phyloP scores from a whole-genome alignment of 2,797 vertebrate species.

The Centropyge bicolor region DNA sequence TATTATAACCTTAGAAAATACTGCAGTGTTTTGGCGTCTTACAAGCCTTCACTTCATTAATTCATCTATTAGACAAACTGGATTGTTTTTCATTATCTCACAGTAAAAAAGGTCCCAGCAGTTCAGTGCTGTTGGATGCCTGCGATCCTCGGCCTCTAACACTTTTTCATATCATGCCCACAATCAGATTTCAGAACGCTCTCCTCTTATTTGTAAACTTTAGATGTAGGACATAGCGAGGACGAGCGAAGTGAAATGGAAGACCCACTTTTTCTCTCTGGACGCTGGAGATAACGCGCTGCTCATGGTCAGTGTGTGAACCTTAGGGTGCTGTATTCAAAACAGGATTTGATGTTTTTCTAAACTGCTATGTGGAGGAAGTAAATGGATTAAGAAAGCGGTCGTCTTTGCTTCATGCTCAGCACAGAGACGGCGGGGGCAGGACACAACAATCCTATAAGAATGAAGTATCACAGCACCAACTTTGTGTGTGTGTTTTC shows the following conservation, averaged over 20 bases:
- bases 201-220: constrained; percentile 18
- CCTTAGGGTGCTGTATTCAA: constrained; percentile 31
- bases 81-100: not conserved
- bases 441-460: constrained; percentile 21
- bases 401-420: not conserved
- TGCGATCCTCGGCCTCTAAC: not conserved
- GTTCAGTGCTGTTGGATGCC: not conserved
- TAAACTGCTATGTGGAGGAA: constrained; percentile 35
- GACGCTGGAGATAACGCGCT: constrained; percentile 36
- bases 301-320: constrained; percentile 34
- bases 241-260: constrained; percentile 8
- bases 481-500: constrained; percentile 48
- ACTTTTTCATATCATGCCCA: not conserved
- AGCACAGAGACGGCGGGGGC: not conserved
- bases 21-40: not conserved
- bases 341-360: constrained; percentile 44
- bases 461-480: not conserved
- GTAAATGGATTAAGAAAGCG: constrained; percentile 45
- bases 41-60: not conserved
- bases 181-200: not conserved
- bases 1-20: not conserved
- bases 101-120: no score
- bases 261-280: constrained; percentile 28
- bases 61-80: not conserved
- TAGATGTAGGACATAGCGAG: constrained; percentile 14